Evolutionary conservation across 2,113 vertebrate species (phyloP), one percentile per base, ranked within the genome.

Genomic region (Albula glossodonta): DNA sequence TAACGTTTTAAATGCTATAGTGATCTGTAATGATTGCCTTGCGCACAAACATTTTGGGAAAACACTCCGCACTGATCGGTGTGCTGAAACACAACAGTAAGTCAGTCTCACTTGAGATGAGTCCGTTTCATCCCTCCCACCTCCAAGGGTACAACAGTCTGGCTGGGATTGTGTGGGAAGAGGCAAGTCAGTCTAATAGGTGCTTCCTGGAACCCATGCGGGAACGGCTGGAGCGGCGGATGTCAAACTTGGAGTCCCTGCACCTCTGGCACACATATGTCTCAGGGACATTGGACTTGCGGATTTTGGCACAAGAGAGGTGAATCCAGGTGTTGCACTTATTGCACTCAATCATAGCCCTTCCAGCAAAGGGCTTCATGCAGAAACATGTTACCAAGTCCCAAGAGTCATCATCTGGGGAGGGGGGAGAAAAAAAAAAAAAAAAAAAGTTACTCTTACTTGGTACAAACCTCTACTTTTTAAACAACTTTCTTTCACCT

Each of bases 351-450:
- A 99, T 99, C 98, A 99, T 99, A 3, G 98, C 98, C 83, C 98
- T 95, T 80, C 98, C 98, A 0, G 98, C 98, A 0, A 99, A 99
- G 0, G 98, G 98, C 93, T 99, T 99, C 98, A 98, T 98, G 93
- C 98, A 99, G 96, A 99, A 99, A 91, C 98, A 99, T 0, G 98
- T 99, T 92, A 99, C 98, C 1, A 99, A 95, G 90, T 99, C 97
- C 98, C 98, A 99, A 0, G 98, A 99, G 89, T 99, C 98, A 0
- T 99, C 98, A 51, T 99, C 98, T 99, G 88, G 49, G n/a, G n/a
- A n/a, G n/a, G n/a, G n/a, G 81, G 19, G 77, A 25, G 31, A 5
- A 19, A 15, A 66, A 48, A 17, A 6, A 7, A 11, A 80, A 25
- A 50, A 41, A 57, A n/a, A 74, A 6, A 8, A 83, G 41, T 83